Base-by-base conservation (phyloP, 2,888 invertebrate genomes). In the Mimachlamys varia region DNA sequence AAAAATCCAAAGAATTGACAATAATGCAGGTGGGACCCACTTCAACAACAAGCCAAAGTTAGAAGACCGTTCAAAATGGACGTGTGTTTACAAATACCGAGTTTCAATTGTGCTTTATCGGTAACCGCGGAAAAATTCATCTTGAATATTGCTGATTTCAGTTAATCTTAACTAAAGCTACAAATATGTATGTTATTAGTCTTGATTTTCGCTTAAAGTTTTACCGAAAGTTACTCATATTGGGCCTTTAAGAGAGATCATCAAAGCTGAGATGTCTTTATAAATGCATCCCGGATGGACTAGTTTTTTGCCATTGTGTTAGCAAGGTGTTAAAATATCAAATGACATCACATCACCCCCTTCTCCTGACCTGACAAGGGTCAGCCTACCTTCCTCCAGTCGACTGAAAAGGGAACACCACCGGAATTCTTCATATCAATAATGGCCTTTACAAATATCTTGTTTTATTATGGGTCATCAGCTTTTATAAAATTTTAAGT, bases 401-500 rank as follows among this genome's bases (percentile, higher is more conserved):
- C 15, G 7, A 4, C 76, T 76, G 33, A 76, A 76, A 33, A 33
- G 76, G 33, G 1, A 76, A 76, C 33, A 33, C 76, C 33, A 76
- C 33, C 76, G 76, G 76, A 76, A 76, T 76, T 33, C 76, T 33
- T 27, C 27, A 27, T 76, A 17, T 58, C 76, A 76, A 27, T 33
- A 76, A 27, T 27, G 76, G 13, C 33, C 76, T 33, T 22, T 33
- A 27, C 76, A 76, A 76, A 33, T 7, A 2, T 76, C 33, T 27
- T 76, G 76, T 76, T 76, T 76, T 76, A 76, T 76, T 76, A 76
- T 33, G 76, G 76, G 76, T 76, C 76, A 76, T 76, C 76, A 76
- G 76, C 76, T 76, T 58, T 76, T 76, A 33, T 33, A 33, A 76
- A 76, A 12, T 76, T 76, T 76, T 22, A 76, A 76, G 76, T 76